These are phyloP conservation scores for Entomobrya proxima DNA, from an alignment of 2,888 invertebrate genomes.

Conservation along the genomic window DNA sequence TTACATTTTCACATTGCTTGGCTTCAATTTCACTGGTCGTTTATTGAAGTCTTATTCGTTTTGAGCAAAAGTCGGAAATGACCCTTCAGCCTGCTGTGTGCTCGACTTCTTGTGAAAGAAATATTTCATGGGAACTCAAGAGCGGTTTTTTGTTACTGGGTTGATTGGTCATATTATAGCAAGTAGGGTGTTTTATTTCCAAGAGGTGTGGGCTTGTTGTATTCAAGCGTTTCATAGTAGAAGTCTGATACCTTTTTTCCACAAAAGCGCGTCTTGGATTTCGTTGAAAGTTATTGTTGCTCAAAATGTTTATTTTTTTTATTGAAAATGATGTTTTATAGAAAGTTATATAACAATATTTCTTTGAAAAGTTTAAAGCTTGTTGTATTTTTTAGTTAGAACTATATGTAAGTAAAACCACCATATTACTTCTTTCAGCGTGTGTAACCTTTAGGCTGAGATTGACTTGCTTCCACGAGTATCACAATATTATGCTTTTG, in stretches of 20 bases:
- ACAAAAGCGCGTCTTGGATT: background rate
- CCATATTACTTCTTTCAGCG: no score
- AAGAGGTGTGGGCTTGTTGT: background rate
- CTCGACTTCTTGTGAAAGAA: background rate
- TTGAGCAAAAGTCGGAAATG: constrained; percentile 37
- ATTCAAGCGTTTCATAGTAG: background rate
- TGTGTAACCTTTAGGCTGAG: no score
- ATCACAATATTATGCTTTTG: no score
- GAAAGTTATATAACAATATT: no score
- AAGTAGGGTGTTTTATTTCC: no score
- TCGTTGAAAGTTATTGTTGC: background rate
- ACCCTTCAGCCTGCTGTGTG: constrained; percentile 45
- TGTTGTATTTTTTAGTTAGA: no score
- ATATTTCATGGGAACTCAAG: background rate
- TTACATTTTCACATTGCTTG: background rate
- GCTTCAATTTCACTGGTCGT: background rate
- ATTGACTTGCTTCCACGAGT: no score
- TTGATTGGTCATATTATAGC: constrained; percentile 7
- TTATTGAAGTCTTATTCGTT: background rate
- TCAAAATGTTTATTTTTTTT: no score
- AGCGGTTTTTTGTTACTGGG: constrained; percentile 1
- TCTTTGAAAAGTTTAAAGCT: no score
- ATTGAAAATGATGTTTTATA: no score
- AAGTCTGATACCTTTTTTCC: background rate
- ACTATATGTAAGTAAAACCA: no score